A percentile compares a stretch with the other conserved stretches of the same genome.
phyloP scores from a whole-genome alignment of 2,797 vertebrate species.

The Silurus lanzhouensis region DNA sequence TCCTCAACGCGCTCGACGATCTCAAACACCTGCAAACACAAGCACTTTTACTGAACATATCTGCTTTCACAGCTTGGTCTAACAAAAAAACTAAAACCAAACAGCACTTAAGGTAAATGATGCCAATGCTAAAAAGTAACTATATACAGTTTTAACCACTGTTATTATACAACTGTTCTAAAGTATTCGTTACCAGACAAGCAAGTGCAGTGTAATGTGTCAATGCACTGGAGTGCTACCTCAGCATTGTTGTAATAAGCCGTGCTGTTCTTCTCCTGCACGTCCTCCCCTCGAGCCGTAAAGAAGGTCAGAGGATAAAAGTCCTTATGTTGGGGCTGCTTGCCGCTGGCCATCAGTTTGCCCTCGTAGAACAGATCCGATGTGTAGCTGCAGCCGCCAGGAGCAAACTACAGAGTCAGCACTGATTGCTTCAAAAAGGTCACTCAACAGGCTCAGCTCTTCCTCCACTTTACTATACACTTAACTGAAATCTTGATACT shows the following conservation, averaged over 20 bases:
- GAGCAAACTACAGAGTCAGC: conserved; percentile 53
- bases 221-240: conserved; percentile 69
- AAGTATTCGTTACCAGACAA: neutral
- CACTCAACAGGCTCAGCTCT: conserved; percentile 13
- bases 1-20: conserved; percentile 98
- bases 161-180: neutral
- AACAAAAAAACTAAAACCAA: neutral
- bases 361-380: conserved; percentile 99
- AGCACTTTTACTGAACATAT: neutral
- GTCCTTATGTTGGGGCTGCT: conserved; percentile 97
- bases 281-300: conserved; percentile 96
- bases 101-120: neutral
- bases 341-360: conserved; percentile 98
- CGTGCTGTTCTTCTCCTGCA: conserved; percentile 98
- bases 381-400: conserved; percentile 83
- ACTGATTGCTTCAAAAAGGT: conserved; percentile 29
- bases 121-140: neutral
- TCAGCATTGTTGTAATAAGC: conserved; percentile 99
- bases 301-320: conserved; percentile 99
- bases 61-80: neutral
- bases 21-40: conserved; percentile 88
- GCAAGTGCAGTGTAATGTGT: neutral
- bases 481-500: neutral
- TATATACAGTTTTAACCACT: neutral
- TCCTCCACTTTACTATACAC: neutral